Percentiles rank a stretch among this genome's conserved stretches.
Conservation (phyloP, 1,140 invertebrate genomes). For the Solen grandis region DNA sequence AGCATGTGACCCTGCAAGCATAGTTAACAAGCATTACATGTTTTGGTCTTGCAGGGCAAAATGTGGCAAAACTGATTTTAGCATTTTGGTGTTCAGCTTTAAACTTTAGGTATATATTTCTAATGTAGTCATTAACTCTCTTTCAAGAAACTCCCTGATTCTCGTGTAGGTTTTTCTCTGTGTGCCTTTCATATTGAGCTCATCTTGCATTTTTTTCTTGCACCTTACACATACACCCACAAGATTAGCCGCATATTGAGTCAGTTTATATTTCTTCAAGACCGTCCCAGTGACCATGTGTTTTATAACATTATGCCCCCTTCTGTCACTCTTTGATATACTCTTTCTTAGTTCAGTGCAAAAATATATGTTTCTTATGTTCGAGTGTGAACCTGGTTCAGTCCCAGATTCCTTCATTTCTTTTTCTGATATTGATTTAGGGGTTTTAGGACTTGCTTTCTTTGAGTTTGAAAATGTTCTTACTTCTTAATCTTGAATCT, state of each 20-base stretch:
- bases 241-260: neutral
- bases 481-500: neutral
- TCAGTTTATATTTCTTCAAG: neutral
- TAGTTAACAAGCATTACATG: neutral
- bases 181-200: neutral
- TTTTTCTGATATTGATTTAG: neutral
- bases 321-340: neutral
- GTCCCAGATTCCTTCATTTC: neutral
- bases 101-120: neutral
- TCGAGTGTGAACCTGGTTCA: neutral
- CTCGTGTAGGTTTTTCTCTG: neutral
- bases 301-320: neutral
- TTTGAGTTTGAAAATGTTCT: neutral
- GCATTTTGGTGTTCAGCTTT: neutral
- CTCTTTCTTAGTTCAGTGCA: neutral
- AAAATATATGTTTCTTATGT: neutral
- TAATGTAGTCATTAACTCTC: neutral
- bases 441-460: neutral
- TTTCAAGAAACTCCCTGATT: neutral
- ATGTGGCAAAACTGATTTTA: neutral
- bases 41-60: neutral
- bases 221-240: neutral
- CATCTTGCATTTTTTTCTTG: neutral
- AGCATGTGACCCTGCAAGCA: slow-evolving; percentile 3
- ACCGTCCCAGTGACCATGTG: neutral